Conservation (phyloP, 2,888 invertebrate genomes). For the Rhyacophila evoluta region DNA sequence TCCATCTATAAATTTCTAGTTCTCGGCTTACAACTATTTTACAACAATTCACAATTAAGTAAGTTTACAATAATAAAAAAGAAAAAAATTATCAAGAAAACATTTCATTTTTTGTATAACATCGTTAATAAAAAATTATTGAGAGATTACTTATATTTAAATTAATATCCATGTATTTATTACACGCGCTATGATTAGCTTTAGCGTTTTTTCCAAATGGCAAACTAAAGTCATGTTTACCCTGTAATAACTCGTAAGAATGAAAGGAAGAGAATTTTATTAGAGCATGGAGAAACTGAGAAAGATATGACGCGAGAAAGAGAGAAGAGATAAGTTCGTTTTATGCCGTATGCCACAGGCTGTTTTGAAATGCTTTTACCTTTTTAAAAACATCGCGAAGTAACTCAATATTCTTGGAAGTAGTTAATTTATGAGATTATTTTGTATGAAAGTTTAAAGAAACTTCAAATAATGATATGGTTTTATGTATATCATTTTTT, state of each 20-base stretch:
- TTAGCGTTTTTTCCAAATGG: background rate
- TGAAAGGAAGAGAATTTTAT: constrained; percentile 47
- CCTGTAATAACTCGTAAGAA: constrained; percentile 16
- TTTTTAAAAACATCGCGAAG: no score
- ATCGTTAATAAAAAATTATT: background rate
- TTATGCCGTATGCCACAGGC: background rate
- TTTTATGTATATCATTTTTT: no score
- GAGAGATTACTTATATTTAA: background rate
- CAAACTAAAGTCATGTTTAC: background rate
- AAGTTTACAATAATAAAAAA: background rate
- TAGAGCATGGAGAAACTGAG: constrained; percentile 33
- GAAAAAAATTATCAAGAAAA: background rate
- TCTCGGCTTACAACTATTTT: no score
- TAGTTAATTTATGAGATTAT: no score
- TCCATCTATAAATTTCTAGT: no score
- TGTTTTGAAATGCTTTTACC: background rate
- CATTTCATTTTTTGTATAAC: background rate
- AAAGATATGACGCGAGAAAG: constrained; percentile 36
- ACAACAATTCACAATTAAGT: background rate
- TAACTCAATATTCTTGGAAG: no score
- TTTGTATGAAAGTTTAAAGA: no score
- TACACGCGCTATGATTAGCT: no score
- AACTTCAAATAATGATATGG: no score
- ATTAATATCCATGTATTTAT: background rate
- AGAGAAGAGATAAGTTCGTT: background rate